phyloP scores from a whole-genome alignment of 2,888 invertebrate species.

The Cerastis rubricosa region DNA sequence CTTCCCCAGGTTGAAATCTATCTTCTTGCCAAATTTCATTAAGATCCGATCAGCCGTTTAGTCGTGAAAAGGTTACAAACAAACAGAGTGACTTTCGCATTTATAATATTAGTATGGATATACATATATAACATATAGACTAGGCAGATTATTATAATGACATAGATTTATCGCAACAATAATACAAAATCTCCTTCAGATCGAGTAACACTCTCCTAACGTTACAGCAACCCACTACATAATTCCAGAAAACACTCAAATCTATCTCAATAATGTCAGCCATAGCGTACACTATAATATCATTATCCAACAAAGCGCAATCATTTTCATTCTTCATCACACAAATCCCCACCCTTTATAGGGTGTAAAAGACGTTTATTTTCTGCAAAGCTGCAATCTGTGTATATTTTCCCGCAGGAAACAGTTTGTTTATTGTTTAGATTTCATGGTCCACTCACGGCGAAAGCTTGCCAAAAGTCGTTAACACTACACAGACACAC shows the following conservation, averaged over 20 bases:
- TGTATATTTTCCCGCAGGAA: conserved; percentile 78
- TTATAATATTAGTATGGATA: too few relatives aligned
- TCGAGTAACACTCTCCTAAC: conserved; percentile 9
- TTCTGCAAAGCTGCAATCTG: conserved; percentile 67
- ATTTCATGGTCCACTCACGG: conserved; percentile 75
- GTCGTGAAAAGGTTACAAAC: too few relatives aligned
- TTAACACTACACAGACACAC: conserved; percentile 84
- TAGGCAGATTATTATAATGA: too few relatives aligned
- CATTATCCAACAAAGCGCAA: conserved; percentile 54
- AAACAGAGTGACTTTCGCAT: too few relatives aligned
- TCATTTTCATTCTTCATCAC: conserved; percentile 61
- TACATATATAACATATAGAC: too few relatives aligned
- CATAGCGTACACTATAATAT: conserved; percentile 42
- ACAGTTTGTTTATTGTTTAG: conserved; percentile 85
- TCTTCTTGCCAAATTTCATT: too few relatives aligned
- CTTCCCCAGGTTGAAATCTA: too few relatives aligned
- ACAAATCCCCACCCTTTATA: conserved; percentile 60
- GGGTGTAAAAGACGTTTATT: conserved; percentile 60
- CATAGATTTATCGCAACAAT: background rate
- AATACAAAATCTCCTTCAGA: conserved; percentile 10
- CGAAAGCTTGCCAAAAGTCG: conserved; percentile 84
- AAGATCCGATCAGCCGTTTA: too few relatives aligned
- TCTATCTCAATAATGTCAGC: conserved; percentile 56
- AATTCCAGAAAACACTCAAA: conserved; percentile 46
- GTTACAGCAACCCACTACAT: conserved; percentile 21